Percentiles rank a stretch among this genome's conserved stretches.
phyloP scores from a whole-genome alignment of 2,888 invertebrate genomes.

The Caprella mutica region DNA sequence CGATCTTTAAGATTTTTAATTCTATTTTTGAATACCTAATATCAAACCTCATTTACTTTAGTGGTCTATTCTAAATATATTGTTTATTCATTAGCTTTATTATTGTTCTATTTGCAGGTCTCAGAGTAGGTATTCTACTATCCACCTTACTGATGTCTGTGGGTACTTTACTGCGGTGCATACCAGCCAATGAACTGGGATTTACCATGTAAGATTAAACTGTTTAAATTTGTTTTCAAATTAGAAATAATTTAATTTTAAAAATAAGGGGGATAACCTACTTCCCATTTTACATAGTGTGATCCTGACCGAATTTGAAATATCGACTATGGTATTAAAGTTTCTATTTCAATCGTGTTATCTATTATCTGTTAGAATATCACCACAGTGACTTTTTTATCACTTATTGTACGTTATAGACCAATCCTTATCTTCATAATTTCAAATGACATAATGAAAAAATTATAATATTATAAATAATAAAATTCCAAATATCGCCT shows the following conservation, averaged over 20 bases:
- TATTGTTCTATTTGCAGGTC: constrained; percentile 1
- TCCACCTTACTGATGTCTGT: constrained; percentile 7
- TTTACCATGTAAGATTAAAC: constrained; percentile 19
- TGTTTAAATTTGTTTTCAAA: too few species aligned
- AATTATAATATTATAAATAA: neutral
- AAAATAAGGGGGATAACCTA: too few species aligned
- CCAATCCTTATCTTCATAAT: neutral
- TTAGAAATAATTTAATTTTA: too few species aligned
- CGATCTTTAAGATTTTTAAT: too few species aligned
- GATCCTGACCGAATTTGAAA: too few species aligned
- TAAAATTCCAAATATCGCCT: neutral
- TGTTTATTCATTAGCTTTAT: neutral
- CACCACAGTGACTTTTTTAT: neutral
- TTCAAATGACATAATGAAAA: neutral
- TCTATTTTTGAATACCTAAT: too few species aligned
- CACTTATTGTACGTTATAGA: neutral
- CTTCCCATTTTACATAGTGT: too few species aligned
- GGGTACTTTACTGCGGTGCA: constrained; percentile 14
- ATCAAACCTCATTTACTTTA: too few species aligned
- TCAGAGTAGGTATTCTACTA: constrained; percentile 12
- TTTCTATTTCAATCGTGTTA: too few species aligned
- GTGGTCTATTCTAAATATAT: too few species aligned
- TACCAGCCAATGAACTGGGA: constrained; percentile 5
- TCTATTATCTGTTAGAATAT: too few species aligned
- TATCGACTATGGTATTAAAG: too few species aligned